Evolutionary conservation across 2,797 vertebrate genomes (phyloP).

Genomic region (Sciaenops ocellatus): DNA sequence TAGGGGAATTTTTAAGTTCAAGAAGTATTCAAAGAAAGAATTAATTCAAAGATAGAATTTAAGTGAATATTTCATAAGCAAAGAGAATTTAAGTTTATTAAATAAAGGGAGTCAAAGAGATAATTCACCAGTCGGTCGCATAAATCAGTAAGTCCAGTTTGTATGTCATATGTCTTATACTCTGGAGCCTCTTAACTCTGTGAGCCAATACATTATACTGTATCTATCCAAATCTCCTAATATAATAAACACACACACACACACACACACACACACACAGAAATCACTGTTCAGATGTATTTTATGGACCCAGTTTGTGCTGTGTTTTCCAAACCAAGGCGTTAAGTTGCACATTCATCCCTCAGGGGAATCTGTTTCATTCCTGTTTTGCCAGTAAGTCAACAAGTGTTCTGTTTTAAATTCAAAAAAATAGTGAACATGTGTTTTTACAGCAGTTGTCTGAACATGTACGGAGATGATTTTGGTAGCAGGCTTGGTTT

Average conservation of each 20-base stretch:
- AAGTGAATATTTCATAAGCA: background rate
- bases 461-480: conserved; percentile 22
- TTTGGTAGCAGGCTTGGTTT: conserved; percentile 42
- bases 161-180: background rate
- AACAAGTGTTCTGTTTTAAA: background rate
- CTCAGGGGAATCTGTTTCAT: background rate
- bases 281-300: background rate
- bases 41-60: background rate
- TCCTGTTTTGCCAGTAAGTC: conserved; percentile 10
- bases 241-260: background rate
- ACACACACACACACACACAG: background rate
- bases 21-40: background rate
- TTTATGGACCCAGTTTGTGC: background rate
- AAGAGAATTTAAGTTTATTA: background rate
- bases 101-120: background rate
- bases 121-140: background rate
- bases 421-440: background rate
- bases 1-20: too few relatives aligned
- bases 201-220: background rate
- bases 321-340: conserved; percentile 9
- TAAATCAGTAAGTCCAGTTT: conserved; percentile 1
- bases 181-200: background rate
- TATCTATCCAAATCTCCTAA: background rate
- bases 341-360: background rate
- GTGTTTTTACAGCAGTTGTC: conserved; percentile 37